phyloP scores from a whole-genome alignment of 2,888 invertebrate genomes.

The Abrostola triplasia region DNA sequence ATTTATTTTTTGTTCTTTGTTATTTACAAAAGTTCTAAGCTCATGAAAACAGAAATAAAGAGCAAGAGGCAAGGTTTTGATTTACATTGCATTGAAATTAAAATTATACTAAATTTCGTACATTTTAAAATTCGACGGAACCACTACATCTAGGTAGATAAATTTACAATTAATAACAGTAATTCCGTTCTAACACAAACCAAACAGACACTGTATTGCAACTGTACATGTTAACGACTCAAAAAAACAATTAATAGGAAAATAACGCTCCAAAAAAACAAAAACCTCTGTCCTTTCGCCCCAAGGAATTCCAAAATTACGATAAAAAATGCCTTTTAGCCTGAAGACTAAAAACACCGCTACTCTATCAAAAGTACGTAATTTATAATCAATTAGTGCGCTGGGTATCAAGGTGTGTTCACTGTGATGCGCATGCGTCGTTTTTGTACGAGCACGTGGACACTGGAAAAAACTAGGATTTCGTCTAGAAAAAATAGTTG shows the following conservation, averaged over 20 bases:
- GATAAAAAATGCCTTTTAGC: constrained; percentile 18
- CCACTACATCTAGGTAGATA: background rate
- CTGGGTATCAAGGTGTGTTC: constrained; percentile 62
- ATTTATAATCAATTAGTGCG: constrained; percentile 75
- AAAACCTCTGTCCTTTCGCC: constrained; percentile 28
- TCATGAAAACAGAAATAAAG: no score
- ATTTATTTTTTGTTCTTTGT: no score
- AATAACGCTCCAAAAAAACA: constrained; percentile 31
- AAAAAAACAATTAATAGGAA: constrained; percentile 3
- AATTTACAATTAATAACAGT: background rate
- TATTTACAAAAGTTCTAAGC: no score
- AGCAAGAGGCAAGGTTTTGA: no score
- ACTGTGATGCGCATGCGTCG: constrained; percentile 53
- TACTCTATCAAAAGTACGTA: constrained; percentile 52
- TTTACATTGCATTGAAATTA: no score
- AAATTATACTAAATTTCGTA: no score
- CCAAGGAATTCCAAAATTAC: constrained; percentile 24
- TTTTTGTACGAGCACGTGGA: constrained; percentile 64
- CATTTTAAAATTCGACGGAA: no score
- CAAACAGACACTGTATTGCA: background rate
- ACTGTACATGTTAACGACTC: background rate
- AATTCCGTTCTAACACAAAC: background rate
- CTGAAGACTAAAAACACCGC: constrained; percentile 22
- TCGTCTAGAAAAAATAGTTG: constrained; percentile 53
- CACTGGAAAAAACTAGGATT: constrained; percentile 56